Base-by-base conservation (phyloP, 1,140 invertebrate genomes). In the Sycobia sp. region DNA sequence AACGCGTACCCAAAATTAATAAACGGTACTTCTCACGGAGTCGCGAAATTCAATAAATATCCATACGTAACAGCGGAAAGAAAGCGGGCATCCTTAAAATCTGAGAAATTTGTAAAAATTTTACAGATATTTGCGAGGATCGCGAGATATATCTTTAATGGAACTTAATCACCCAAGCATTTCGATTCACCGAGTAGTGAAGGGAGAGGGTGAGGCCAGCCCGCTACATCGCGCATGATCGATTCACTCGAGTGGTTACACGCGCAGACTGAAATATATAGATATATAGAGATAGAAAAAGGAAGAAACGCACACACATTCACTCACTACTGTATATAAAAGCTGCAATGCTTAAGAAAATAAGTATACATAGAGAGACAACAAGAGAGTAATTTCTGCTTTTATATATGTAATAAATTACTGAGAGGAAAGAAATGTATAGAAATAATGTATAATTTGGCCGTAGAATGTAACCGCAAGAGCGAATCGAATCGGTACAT, bases 111-210 rank as follows among this genome's bases (percentile, higher is more conserved):
- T n/a, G n/a, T n/a, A n/a, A n/a, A n/a, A n/a, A n/a, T n/a, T n/a
- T n/a, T n/a, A n/a, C n/a, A n/a, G n/a, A n/a, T n/a, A n/a, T n/a
- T n/a, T n/a, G n/a, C n/a, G n/a, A n/a, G n/a, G n/a, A n/a, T n/a
- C 20, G 7, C 34, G 10, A 20, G 7, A 4, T 13, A 50, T 20
- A 34, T 32, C 29, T 32, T 43, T 61, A 43, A 34, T 53, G 44
- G 41, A 62, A 65, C 61, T 71, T 60, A 72, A 76, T 82, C 79
- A 81, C 80, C 79, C 79, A 81, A 81, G 79, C 79, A 78, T 76
- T 75, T 74, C 69, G 69, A 71, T 73, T 71, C 71, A 72, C 74
- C 77, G 75, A 76, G 69, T 71, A 72, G 73, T 75, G 65, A 75
- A 7, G 29, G 29, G n/a, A n/a, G n/a, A n/a, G n/a, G n/a, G n/a